Conservation (phyloP, 2,888 invertebrate genomes). For the Lasioglossum oenotherae region DNA sequence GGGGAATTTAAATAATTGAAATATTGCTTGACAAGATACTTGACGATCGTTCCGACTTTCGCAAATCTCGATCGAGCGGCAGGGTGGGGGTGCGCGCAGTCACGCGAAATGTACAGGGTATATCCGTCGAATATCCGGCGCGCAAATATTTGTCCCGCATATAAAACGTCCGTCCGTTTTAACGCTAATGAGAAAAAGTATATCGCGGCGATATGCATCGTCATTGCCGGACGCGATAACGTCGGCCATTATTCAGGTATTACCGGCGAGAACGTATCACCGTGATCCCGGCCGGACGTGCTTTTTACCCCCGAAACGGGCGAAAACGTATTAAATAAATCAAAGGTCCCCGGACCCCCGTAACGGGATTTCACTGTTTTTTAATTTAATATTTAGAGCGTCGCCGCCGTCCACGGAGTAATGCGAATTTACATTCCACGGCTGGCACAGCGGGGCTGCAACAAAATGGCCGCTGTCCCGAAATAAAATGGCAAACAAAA, state of each 20-base stretch:
- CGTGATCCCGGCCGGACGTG: slow-evolving; percentile 17
- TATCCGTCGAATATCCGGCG: slow-evolving; percentile 7
- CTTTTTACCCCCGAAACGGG: slow-evolving; percentile 15
- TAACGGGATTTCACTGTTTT: slow-evolving; percentile 39
- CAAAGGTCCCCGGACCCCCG: not conserved
- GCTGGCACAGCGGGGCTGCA: not conserved
- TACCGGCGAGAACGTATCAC: slow-evolving; percentile 42
- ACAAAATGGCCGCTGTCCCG: not conserved
- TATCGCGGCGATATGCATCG: slow-evolving; percentile 40
- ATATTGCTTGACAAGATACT: not conserved
- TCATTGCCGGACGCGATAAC: slow-evolving; percentile 33
- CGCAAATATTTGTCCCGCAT: not conserved
- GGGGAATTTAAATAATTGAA: not conserved
- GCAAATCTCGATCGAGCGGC: not conserved
- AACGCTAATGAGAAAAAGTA: slow-evolving; percentile 44
- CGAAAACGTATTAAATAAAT: slow-evolving; percentile 45
- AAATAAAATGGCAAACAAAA: not conserved
- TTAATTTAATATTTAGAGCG: slow-evolving; percentile 45
- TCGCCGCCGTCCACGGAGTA: not conserved
- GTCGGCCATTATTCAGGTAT: slow-evolving; percentile 43
- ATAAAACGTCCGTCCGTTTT: slow-evolving; percentile 39
- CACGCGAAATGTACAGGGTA: not conserved
- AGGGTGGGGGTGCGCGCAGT: not conserved
- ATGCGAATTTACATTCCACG: slow-evolving; percentile 32
- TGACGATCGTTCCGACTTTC: not conserved